These are phyloP conservation scores for Hemaris fuciformis DNA, from an alignment of 2,888 invertebrate species.

Conservation along the genomic window DNA sequence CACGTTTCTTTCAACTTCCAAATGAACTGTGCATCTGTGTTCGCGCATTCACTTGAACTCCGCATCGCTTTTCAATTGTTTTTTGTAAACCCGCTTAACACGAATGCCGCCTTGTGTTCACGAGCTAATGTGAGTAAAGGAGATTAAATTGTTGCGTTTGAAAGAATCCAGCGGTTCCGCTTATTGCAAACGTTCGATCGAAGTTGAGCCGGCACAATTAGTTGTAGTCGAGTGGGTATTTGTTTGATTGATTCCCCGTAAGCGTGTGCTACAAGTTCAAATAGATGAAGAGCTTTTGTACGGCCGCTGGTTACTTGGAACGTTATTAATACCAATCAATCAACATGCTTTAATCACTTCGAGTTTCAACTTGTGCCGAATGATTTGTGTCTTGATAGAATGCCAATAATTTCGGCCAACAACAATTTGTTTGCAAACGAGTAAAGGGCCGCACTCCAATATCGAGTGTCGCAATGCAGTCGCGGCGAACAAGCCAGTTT, in stretches of 20 bases:
- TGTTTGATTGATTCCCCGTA: conserved; percentile 30
- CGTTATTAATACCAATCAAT: conserved; percentile 24
- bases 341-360: conserved; percentile 21
- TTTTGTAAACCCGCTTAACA: not conserved
- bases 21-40: conserved; percentile 23
- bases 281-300: conserved; percentile 27
- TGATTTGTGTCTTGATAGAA: conserved; percentile 27
- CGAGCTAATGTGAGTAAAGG: not conserved
- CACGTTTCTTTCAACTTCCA: conserved; percentile 27
- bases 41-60: not conserved
- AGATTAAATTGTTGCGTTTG: conserved; percentile 3
- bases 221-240: conserved; percentile 24
- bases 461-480: conserved; percentile 12
- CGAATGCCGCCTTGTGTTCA: not conserved
- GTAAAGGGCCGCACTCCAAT: conserved; percentile 1
- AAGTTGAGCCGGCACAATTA: conserved; percentile 12
- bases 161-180: not conserved
- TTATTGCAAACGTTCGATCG: conserved; percentile 23
- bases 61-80: not conserved
- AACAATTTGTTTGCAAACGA: conserved; percentile 10
- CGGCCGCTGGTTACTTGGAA: conserved; percentile 14
- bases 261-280: conserved; percentile 20
- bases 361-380: conserved; percentile 9
- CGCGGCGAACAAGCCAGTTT: conserved; percentile 3
- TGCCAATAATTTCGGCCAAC: conserved; percentile 26